phyloP scores from a whole-genome alignment of 2,888 invertebrate species.

The Ectemnius lituratus region DNA sequence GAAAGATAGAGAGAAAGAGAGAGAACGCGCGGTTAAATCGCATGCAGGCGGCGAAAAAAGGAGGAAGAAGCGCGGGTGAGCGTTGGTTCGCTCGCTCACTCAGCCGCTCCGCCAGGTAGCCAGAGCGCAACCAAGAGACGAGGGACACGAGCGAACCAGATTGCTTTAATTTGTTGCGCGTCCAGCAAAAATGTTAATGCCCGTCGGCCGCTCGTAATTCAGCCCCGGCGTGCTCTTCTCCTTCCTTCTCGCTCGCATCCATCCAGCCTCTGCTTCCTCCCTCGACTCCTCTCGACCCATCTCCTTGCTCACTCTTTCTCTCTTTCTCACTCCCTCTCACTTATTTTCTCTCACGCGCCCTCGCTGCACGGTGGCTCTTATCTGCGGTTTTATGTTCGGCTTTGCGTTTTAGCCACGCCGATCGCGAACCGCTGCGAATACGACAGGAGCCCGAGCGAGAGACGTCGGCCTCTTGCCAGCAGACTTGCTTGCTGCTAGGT shows the following conservation, averaged over 20 bases:
- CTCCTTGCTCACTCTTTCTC: slow-evolving; percentile 27
- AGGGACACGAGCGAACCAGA: slow-evolving; percentile 68
- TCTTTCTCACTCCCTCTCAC: slow-evolving; percentile 29
- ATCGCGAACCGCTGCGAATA: slow-evolving; percentile 38
- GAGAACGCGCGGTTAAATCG: slow-evolving; percentile 51
- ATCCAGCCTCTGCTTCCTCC: slow-evolving; percentile 36
- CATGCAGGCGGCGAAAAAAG: slow-evolving; percentile 41
- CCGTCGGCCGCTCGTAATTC: slow-evolving; percentile 73
- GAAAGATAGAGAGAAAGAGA: slow-evolving; percentile 25
- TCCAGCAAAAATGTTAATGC: slow-evolving; percentile 74
- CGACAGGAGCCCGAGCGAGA: slow-evolving; percentile 20
- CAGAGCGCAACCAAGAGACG: slow-evolving; percentile 47
- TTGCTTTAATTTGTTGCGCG: slow-evolving; percentile 75
- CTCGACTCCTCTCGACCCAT: slow-evolving; percentile 34
- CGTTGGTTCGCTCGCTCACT: too few species aligned
- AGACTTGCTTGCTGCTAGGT: too few species aligned
- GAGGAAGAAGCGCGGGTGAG: slow-evolving; percentile 18
- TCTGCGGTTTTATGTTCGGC: slow-evolving; percentile 74
- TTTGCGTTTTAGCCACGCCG: slow-evolving; percentile 67
- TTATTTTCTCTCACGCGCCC: slow-evolving; percentile 48
- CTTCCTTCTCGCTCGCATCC: slow-evolving; percentile 31
- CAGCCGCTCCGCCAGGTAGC: slow-evolving; percentile 29
- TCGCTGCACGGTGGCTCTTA: slow-evolving; percentile 69
- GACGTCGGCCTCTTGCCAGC: slow-evolving; percentile 4
- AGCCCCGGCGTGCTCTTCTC: slow-evolving; percentile 53